phyloP scores from a whole-genome alignment of 2,113 vertebrate genomes.

The Oncorhynchus gorbuscha region DNA sequence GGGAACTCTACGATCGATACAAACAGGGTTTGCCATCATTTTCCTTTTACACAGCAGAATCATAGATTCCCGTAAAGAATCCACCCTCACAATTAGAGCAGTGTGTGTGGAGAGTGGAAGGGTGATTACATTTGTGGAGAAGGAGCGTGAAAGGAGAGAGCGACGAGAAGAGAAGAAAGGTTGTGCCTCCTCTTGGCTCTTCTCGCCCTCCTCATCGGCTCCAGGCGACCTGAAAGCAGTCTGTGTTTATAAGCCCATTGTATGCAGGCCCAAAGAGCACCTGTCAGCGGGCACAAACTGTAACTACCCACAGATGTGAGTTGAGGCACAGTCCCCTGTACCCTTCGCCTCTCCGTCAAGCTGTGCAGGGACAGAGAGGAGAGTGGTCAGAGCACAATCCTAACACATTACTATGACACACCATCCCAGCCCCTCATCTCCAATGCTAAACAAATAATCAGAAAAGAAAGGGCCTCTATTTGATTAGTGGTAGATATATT shows the following conservation, averaged over 20 bases:
- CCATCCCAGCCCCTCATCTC: constrained; percentile 41
- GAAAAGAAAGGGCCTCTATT: constrained; percentile 3
- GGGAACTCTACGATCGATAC: constrained; percentile 67
- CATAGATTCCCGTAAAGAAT: constrained; percentile 60
- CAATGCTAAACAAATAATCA: constrained; percentile 39
- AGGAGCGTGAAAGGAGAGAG: constrained; percentile 1
- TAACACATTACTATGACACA: constrained; percentile 43
- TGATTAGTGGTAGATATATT: constrained; percentile 27
- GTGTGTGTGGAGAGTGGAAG: neutral
- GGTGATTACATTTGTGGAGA: constrained; percentile 40
- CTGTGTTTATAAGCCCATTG: constrained; percentile 43
- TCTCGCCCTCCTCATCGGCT: neutral
- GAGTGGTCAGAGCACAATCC: constrained; percentile 35
- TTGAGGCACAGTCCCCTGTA: neutral
- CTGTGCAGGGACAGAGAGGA: constrained; percentile 13
- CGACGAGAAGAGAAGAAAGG: neutral
- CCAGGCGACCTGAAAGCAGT: neutral
- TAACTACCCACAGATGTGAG: neutral
- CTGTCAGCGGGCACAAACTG: constrained; percentile 6
- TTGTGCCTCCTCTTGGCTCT: neutral
- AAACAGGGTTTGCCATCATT: constrained; percentile 68
- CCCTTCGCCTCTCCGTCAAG: constrained; percentile 16
- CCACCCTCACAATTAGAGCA: constrained; percentile 27
- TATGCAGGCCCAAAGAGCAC: constrained; percentile 47
- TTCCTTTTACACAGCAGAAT: constrained; percentile 66